Conservation (phyloP, 1,140 invertebrate genomes). For the Adoxophyes honmai region DNA sequence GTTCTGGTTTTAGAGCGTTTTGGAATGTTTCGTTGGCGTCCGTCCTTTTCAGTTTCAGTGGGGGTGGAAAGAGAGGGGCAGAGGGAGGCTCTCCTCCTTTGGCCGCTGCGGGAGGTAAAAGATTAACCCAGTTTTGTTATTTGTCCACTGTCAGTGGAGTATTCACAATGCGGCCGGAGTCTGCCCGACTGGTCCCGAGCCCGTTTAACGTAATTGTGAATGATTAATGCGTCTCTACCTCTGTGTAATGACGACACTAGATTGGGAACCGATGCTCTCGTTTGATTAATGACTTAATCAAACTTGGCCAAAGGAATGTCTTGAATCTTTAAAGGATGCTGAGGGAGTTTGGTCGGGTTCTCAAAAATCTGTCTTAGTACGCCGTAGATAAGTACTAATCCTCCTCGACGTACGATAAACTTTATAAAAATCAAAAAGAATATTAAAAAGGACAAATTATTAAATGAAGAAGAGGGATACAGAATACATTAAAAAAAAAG, state of each 20-base stretch:
- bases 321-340: conserved; percentile 20
- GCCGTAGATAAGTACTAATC: neutral
- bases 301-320: conserved; percentile 25
- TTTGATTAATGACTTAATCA: conserved; percentile 57
- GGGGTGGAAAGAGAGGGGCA: conserved; percentile 41
- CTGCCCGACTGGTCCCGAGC: conserved; percentile 61
- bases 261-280: conserved; percentile 53
- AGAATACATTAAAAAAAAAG: too few species aligned
- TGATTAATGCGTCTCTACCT: conserved; percentile 70
- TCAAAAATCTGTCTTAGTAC: too few species aligned
- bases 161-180: conserved; percentile 71
- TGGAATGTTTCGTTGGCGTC: conserved; percentile 27
- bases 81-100: conserved; percentile 55
- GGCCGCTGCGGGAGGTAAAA: conserved; percentile 62
- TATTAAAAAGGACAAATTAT: too few species aligned
- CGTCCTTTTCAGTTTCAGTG: conserved; percentile 56
- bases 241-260: conserved; percentile 58
- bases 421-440: too few species aligned
- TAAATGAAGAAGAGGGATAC: too few species aligned
- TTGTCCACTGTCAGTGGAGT: conserved; percentile 76
- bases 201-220: conserved; percentile 75
- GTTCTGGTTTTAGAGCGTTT: conserved; percentile 36
- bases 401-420: too few species aligned
- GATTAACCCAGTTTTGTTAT: conserved; percentile 77
- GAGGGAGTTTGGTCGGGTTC: too few species aligned